Base-by-base conservation (phyloP, 35 echinoderm and acorn worm species). In the Stichopus chloronotus region DNA sequence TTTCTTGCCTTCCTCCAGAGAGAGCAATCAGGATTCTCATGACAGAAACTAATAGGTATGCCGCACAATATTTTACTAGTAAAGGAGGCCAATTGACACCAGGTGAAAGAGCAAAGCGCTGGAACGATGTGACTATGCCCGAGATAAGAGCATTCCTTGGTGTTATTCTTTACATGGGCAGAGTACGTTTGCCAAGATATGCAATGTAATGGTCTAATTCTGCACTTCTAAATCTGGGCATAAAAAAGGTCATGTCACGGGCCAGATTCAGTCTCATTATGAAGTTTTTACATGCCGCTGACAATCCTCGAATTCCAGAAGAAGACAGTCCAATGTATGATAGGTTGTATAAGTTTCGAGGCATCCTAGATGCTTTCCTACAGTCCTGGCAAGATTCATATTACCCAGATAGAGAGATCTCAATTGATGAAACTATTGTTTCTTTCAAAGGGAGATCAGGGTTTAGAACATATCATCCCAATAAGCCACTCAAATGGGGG, bases 391-490 rank as follows among this genome's bases (percentile, higher is more conserved):
- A 91, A 91, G 74, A 19, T 53, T 17, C 63, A 9, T 91, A 8
- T 54, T 77, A 91, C 69, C 88, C 24, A 52, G 17, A 17, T 16
- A 91, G 88, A 55, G 72, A 91, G 78, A 55, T 91, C 12, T 55
- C 25, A 68, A 78, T 91, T 7, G 74, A 91, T 91, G 74, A 91
- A 53, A 74, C 68, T 57, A 72, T 91, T 77, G 9, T 91, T 30
- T 25, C 61, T 12, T 77, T 91, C 68, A 61, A 91, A 17, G 68
- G 88, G 13, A 77, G 52, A 56, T 76, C 16, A 9, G 63, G 68
- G 5, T 91, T 91, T 55, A 19, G 43, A 78, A 91, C 74, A n/a
- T 78, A 91, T 71, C 88, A 91, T 91, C 74, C 88, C 8, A 91
- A 76, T 53, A 91, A 91, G 25, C 65, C 25, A 14, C 88, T 77